Percentiles rank a stretch among this genome's conserved stretches.
Evolutionary conservation across 1,140 invertebrate species (phyloP).

Genomic region (Bombyx mandarina): DNA sequence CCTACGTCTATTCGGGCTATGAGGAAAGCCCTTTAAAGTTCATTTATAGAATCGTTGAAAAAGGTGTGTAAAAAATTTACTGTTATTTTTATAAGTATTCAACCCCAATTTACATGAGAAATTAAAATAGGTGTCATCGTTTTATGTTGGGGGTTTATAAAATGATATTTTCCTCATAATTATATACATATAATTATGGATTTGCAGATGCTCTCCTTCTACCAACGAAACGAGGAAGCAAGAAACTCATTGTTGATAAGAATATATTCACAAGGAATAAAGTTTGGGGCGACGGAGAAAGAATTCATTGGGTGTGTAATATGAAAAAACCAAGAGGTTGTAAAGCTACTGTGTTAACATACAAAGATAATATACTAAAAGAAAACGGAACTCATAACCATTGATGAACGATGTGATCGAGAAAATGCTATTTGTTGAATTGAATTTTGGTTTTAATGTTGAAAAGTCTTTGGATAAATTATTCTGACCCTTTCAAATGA

Average conservation of each 20-base stretch:
- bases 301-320: constrained; percentile 15
- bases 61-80: no score
- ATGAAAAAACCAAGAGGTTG: constrained; percentile 12
- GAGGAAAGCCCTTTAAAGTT: no score
- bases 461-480: no score
- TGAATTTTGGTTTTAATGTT: background rate
- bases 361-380: constrained; percentile 13
- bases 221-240: constrained; percentile 8
- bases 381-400: constrained; percentile 17
- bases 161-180: no score
- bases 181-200: no score
- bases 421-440: background rate
- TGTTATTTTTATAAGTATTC: no score
- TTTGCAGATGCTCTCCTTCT: constrained; percentile 9
- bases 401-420: constrained; percentile 2
- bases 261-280: constrained; percentile 11
- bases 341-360: constrained; percentile 16
- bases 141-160: no score
- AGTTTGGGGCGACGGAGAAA: constrained; percentile 5
- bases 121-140: no score
- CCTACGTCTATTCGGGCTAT: no score
- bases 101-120: no score
- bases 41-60: no score
- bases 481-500: no score
- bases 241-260: constrained; percentile 11